These are phyloP conservation scores for Sycophila texana DNA, from an alignment of 2,888 invertebrate species.

Conservation along the genomic window DNA sequence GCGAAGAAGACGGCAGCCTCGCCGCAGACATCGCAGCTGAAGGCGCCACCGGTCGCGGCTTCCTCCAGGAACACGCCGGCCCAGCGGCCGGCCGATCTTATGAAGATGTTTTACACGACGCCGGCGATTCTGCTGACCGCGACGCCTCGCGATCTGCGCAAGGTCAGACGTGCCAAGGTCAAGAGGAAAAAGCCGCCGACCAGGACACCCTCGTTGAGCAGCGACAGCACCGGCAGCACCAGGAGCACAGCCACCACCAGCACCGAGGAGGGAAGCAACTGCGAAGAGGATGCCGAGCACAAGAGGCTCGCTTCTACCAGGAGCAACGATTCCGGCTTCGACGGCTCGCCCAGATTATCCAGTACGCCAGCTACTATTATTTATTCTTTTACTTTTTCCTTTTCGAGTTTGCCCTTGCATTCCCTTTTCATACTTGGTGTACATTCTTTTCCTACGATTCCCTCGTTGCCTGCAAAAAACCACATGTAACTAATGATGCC, in stretches of 20 bases:
- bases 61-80: conserved; percentile 63
- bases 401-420: neutral
- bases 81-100: conserved; percentile 70
- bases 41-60: conserved; percentile 58
- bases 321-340: conserved; percentile 91
- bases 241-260: conserved; percentile 67
- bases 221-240: conserved; percentile 72
- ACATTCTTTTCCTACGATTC: no score
- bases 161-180: conserved; percentile 70
- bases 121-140: conserved; percentile 71
- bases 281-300: conserved; percentile 76
- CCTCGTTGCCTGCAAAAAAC: no score
- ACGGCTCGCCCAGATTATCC: conserved; percentile 76
- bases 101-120: conserved; percentile 73
- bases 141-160: conserved; percentile 71
- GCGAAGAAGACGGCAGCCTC: conserved; percentile 62
- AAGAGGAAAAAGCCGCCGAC: conserved; percentile 70
- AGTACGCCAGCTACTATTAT: conserved; percentile 64
- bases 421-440: no score
- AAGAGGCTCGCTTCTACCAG: conserved; percentile 83
- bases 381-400: conserved; percentile 29
- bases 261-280: conserved; percentile 69
- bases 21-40: conserved; percentile 56
- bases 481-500: no score
- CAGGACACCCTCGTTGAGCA: conserved; percentile 69